These are phyloP conservation scores for Gambusia affinis DNA, from an alignment of 2,113 vertebrate genomes.

Conservation along the genomic window DNA sequence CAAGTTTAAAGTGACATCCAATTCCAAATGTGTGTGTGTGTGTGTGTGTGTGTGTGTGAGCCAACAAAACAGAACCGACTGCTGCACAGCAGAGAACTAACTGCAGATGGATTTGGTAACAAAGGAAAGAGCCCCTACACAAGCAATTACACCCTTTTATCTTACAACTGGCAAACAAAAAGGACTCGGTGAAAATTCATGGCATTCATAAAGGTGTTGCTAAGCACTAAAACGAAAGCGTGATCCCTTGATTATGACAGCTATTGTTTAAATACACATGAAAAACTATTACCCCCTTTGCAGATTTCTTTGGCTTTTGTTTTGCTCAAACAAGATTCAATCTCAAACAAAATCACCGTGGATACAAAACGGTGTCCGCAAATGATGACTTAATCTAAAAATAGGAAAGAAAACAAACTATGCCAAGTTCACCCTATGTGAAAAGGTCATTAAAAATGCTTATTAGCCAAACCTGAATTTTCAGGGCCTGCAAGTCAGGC, in stretches of 20 bases:
- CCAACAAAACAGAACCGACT: conserved; percentile 17
- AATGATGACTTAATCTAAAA: no score
- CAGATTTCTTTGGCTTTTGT: background rate
- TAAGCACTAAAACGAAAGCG: conserved; percentile 18
- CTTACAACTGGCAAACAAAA: background rate
- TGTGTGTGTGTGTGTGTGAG: no score
- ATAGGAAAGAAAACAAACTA: no score
- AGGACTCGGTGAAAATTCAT: background rate
- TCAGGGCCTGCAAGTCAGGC: no score
- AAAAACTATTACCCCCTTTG: background rate
- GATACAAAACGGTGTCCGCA: no score
- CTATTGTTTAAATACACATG: background rate
- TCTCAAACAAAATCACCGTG: background rate
- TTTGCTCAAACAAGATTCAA: background rate
- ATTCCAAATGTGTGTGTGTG: conserved; percentile 15
- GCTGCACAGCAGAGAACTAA: conserved; percentile 31
- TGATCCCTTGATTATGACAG: background rate
- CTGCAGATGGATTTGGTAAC: conserved; percentile 6
- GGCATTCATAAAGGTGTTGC: background rate
- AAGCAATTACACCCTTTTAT: conserved; percentile 10
- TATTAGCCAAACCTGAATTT: no score
- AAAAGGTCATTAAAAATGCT: no score
- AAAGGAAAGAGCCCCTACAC: conserved; percentile 26
- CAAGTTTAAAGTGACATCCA: conserved; percentile 30
- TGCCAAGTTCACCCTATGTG: no score